Evolutionary conservation across 2,113 vertebrate genomes (phyloP).

Genomic region (Periophthalmodon schlosseri): DNA sequence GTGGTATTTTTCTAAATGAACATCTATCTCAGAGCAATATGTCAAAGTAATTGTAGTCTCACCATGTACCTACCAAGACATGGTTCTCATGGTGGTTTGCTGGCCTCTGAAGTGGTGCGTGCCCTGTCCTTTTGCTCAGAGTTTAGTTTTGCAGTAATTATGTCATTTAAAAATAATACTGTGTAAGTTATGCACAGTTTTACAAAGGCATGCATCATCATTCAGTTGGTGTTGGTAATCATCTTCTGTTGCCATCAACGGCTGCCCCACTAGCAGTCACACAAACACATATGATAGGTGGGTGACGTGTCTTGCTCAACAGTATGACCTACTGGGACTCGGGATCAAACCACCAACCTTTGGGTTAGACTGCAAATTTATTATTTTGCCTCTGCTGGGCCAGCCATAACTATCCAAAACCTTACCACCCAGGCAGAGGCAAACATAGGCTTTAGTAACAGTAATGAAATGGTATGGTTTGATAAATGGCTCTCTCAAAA

Average conservation of each 20-base stretch:
- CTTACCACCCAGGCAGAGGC: neutral
- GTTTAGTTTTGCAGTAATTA: neutral
- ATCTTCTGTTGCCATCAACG: too few species aligned
- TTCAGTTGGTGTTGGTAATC: too few species aligned
- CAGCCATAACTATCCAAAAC: neutral
- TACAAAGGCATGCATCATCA: too few species aligned
- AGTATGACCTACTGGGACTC: too few species aligned
- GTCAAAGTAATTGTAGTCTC: neutral
- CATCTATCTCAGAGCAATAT: slow-evolving; percentile 2
- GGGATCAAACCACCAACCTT: too few species aligned
- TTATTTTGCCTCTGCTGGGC: neutral
- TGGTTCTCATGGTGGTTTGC: neutral
- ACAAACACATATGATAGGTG: too few species aligned
- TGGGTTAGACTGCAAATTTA: too few species aligned
- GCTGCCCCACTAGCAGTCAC: too few species aligned
- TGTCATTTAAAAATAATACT: neutral
- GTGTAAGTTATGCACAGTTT: too few species aligned
- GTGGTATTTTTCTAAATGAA: neutral
- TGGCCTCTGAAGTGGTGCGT: neutral
- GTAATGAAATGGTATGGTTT: neutral
- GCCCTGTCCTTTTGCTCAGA: neutral
- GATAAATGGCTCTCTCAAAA: neutral
- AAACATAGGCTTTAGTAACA: neutral
- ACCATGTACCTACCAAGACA: neutral
- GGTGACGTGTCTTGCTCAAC: too few species aligned